Evolutionary conservation across 2,888 invertebrate species (phyloP), one percentile per base, ranked within the genome.

Genomic region (Heliconius aoede): DNA sequence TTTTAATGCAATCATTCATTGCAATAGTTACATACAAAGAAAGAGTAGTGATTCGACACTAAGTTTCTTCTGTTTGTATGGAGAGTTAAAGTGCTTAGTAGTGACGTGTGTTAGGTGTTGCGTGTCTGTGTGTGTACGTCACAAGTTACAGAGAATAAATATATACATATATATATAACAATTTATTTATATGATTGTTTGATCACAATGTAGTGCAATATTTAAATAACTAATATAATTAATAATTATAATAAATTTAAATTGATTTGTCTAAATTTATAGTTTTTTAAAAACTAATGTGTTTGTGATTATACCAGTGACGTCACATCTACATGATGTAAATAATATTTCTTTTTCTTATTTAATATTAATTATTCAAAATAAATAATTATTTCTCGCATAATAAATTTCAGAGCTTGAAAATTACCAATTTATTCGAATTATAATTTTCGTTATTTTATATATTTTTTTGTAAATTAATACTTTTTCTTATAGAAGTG

Each of bases 401-500:
- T 26, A 21, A 68, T 28, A 21, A 68, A 68, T 46, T 9, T 46
- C 46, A 46, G 18, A 15, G 40, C 15, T 65, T 36, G 7, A 40
- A 8, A 40, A 24, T 67, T 67, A 24, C 11, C 55, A 11, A 36
- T 30, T 15, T 64, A n/a, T 32, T 21, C 32, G n/a, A 74, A 61
- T 9, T n/a, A 32, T 51, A 26, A 0, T 55, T 76, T 60, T 73
- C 74, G 40, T 26, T 74, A 76, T 76, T 79, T 74, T 46, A 65
- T 32, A 74, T 26, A 1, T 24, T 8, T 55, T 79, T 77, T 78
- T 61, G 68, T 78, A 68, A n/a, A n/a, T n/a, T n/a, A n/a, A n/a
- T n/a, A n/a, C n/a, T n/a, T n/a, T n/a, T n/a, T n/a, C n/a, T 78
- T 78, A 77, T n/a, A 68, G 36, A 62, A 76, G 75, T 78, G 78